Base-by-base conservation (phyloP, 2,888 invertebrate genomes). In the Epistrophe grossulariae region DNA sequence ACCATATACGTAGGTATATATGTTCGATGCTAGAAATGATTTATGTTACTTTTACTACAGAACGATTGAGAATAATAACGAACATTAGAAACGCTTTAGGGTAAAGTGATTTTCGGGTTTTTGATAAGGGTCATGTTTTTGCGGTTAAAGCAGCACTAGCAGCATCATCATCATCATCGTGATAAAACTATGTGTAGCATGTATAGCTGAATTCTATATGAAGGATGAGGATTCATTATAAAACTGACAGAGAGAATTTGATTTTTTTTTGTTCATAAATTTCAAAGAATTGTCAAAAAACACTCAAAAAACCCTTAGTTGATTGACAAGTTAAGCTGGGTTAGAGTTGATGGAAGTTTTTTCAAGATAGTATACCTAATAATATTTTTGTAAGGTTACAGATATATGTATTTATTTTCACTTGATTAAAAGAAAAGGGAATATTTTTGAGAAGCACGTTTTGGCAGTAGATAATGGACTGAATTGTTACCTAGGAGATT, bases 1-100 rank as follows among this genome's bases (percentile, higher is more conserved):
- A 31, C 59, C 24, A 62, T 9, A 35, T 35, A 35, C 35, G 9
- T 15, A 28, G 64, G n/a, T n/a, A n/a, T n/a, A n/a, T n/a, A n/a
- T n/a, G n/a, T 50, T 68, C 64, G 43, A 70, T 77, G 77, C 66
- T 78, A 5, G 24, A 52, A 52, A 70, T 82, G 78, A 78, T 66
- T 82, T 72, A 60, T 62, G 73, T 68, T 24, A 73, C 72, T 68
- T 66, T 68, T 52, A 5, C 60, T 45, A 62, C 38, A 40, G 35
- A 52, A 38, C 68, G 60, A 79, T 83, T 73, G 68, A 55, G 68
- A 83, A 78, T 45, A 71, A 81, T 81, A 81, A 77, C 81, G 71
- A 82, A 77, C 71, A 80, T 74, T 74, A 66, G 62, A 31, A 48
- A 62, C 45, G 73, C 43, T 77, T 48, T 15, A 45, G n/a, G 77